Conservation (phyloP, 1,140 invertebrate species). For the Pomacea maculata region DNA sequence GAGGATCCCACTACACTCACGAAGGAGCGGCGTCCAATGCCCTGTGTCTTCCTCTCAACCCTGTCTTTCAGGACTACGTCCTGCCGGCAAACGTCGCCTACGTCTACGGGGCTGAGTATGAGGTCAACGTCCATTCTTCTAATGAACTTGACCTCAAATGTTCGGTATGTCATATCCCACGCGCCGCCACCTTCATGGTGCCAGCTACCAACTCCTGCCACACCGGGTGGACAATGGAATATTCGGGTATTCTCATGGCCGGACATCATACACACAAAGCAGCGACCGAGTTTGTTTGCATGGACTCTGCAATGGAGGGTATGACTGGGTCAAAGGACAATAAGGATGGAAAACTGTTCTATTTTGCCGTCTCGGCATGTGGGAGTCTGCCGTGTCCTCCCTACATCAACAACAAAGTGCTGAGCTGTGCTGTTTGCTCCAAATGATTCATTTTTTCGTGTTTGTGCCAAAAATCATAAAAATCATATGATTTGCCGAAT, state of each 20-base stretch:
- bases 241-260: slow-evolving; percentile 10
- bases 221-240: slow-evolving; percentile 38
- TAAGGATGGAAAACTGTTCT: slow-evolving; percentile 18
- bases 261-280: slow-evolving; percentile 10
- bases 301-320: slow-evolving; percentile 16
- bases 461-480: too few relatives aligned
- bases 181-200: slow-evolving; percentile 26
- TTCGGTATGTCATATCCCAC: background rate
- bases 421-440: slow-evolving; percentile 32
- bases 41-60: background rate
- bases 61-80: background rate
- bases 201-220: slow-evolving; percentile 35
- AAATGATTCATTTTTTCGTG: background rate
- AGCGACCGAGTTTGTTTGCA: slow-evolving; percentile 24
- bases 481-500: too few relatives aligned
- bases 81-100: background rate
- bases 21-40: background rate
- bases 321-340: background rate
- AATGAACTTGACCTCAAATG: background rate
- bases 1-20: background rate
- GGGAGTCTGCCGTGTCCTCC: slow-evolving; percentile 35
- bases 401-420: slow-evolving; percentile 24
- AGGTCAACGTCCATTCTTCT: background rate
- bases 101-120: slow-evolving; percentile 4
- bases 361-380: slow-evolving; percentile 20